A percentile compares a stretch with the other conserved stretches of the same genome.
phyloP scores from a whole-genome alignment of 2,888 invertebrate genomes.

The Deilephila porcellus region DNA sequence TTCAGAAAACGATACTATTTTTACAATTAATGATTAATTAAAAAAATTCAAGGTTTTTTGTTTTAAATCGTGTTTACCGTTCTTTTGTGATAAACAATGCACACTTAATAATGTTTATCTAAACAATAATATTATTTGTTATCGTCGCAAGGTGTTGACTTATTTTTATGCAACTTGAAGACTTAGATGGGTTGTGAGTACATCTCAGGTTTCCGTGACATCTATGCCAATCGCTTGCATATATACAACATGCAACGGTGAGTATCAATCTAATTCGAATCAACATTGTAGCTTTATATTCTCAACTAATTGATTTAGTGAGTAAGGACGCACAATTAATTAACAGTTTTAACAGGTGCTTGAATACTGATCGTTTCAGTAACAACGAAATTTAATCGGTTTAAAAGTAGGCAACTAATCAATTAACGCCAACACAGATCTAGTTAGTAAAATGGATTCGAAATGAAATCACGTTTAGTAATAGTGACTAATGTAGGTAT shows the following conservation, averaged over 20 bases:
- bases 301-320: not conserved
- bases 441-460: not conserved
- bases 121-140: too few relatives aligned
- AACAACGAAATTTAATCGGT: not conserved
- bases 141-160: not conserved
- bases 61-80: too few relatives aligned
- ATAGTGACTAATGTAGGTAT: not conserved
- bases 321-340: not conserved
- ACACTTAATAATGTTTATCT: too few relatives aligned
- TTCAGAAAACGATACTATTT: not conserved
- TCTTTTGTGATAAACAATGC: too few relatives aligned
- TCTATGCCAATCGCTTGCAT: not conserved
- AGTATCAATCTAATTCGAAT: constrained; percentile 1
- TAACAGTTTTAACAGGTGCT: not conserved
- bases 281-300: not conserved
- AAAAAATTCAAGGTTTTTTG: too few relatives aligned
- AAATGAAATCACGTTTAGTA: constrained; percentile 6
- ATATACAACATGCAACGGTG: not conserved
- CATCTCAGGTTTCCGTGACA: not conserved
- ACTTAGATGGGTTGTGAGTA: not conserved
- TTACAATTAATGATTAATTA: not conserved
- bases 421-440: not conserved
- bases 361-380: not conserved
- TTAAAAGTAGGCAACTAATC: not conserved
- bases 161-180: not conserved